Conservation (phyloP, 2,113 vertebrate species). For the Apeltes quadracus region DNA sequence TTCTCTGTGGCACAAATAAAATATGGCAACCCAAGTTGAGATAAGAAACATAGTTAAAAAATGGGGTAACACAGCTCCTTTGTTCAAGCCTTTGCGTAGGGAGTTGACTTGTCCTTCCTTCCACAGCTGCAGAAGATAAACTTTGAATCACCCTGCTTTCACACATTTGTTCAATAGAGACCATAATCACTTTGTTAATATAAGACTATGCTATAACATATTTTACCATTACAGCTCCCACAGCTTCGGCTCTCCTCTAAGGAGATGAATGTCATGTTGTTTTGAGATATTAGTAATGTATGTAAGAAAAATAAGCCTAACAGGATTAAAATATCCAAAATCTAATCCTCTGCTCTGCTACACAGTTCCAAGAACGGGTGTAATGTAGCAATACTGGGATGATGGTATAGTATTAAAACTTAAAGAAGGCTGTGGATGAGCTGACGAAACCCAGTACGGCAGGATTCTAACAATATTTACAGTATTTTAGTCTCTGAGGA, state of each 20-base stretch:
- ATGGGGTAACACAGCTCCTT: too few relatives aligned
- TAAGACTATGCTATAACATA: too few relatives aligned
- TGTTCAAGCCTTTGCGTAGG: too few relatives aligned
- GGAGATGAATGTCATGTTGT: slow-evolving; percentile 48
- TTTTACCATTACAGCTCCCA: too few relatives aligned
- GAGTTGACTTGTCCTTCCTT: too few relatives aligned
- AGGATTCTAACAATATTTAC: not conserved
- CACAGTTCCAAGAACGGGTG: not conserved
- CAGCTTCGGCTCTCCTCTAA: slow-evolving; percentile 14
- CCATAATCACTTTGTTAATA: too few relatives aligned
- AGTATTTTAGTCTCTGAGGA: not conserved
- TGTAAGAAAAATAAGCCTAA: slow-evolving; percentile 15
- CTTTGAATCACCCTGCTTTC: too few relatives aligned
- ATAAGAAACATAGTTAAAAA: too few relatives aligned
- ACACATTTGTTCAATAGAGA: too few relatives aligned
- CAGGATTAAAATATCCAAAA: slow-evolving; percentile 59
- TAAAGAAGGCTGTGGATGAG: not conserved
- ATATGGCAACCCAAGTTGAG: too few relatives aligned
- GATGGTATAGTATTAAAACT: not conserved
- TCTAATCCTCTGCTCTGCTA: slow-evolving; percentile 36
- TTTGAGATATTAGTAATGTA: slow-evolving; percentile 27
- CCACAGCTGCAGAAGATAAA: too few relatives aligned
- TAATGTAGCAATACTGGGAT: not conserved
- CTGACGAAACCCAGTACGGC: not conserved
- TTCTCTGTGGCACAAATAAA: too few relatives aligned